Percentiles rank a stretch among this genome's conserved stretches.
These are phyloP conservation scores for Chelonus insularis DNA, from an alignment of 1,140 invertebrate genomes.

Conservation along the genomic window DNA sequence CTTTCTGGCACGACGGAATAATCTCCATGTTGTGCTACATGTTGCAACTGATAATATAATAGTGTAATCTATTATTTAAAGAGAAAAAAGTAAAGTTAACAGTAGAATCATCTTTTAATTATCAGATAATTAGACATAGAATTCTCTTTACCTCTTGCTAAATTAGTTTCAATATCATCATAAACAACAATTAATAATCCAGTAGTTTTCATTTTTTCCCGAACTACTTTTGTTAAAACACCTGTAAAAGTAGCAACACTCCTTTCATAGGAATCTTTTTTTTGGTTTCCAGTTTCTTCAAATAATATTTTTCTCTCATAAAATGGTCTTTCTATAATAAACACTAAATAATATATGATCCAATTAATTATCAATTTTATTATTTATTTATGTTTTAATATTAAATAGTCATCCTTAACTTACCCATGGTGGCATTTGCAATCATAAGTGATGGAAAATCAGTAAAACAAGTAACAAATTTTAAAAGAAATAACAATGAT, in stretches of 20 bases:
- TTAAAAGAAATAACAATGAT: conserved; percentile 20
- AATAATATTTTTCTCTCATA: conserved; percentile 32
- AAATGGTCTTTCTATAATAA: conserved; percentile 46
- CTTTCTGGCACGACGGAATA: conserved; percentile 63
- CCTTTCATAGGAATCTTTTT: conserved; percentile 58
- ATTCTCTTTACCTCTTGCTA: conserved; percentile 65
- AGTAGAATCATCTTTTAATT: conserved; percentile 12
- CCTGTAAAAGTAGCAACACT: conserved; percentile 64
- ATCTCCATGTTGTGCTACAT: conserved; percentile 70
- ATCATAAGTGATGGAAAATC: conserved; percentile 71
- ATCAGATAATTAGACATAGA: background rate
- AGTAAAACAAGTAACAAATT: conserved; percentile 42
- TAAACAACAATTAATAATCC: conserved; percentile 68
- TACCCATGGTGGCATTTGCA: conserved; percentile 72
- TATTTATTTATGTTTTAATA: conserved; percentile 21
- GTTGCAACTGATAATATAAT: conserved; percentile 71
- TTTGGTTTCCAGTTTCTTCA: conserved; percentile 26
- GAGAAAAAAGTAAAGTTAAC: conserved; percentile 12
- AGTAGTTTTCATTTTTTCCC: conserved; percentile 65
- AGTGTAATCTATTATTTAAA: conserved; percentile 63
- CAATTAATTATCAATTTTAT: background rate
- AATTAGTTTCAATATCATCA: conserved; percentile 65
- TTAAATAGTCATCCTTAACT: conserved; percentile 28
- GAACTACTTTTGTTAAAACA: conserved; percentile 63
- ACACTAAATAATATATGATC: conserved; percentile 34